Percentiles rank a stretch among this genome's conserved stretches.
Conservation (phyloP, 2,797 vertebrate species). For the Pangasius macronema region DNA sequence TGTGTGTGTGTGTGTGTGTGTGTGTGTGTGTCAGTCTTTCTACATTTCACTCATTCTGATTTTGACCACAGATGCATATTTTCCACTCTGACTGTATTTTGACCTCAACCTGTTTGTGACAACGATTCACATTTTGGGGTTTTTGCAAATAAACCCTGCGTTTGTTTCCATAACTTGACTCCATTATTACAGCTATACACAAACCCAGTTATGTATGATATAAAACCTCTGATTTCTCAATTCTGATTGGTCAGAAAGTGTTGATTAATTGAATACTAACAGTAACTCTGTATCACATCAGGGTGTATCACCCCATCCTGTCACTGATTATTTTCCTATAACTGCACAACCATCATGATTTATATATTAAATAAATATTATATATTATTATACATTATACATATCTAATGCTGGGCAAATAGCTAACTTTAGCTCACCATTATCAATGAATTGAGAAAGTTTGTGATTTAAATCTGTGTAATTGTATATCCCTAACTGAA, state of each 20-base stretch:
- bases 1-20: too few relatives aligned
- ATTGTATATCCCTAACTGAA: not conserved
- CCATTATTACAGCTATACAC: too few relatives aligned
- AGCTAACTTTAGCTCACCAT: not conserved
- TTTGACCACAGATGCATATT: too few relatives aligned
- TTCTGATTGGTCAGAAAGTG: not conserved
- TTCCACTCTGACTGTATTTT: too few relatives aligned
- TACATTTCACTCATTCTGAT: not conserved
- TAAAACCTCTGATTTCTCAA: not conserved
- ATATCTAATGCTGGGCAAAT: not conserved
- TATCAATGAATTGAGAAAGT: not conserved
- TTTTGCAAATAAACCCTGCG: too few relatives aligned
- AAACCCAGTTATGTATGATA: not conserved
- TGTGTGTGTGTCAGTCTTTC: not conserved
- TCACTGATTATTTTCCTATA: not conserved
- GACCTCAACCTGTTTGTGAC: too few relatives aligned
- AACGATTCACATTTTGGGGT: too few relatives aligned
- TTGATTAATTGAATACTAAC: not conserved
- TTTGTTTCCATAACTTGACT: too few relatives aligned
- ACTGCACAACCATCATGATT: not conserved
- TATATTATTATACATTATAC: not conserved
- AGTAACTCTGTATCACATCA: too few relatives aligned
- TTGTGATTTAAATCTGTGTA: not conserved
- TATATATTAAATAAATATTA: not conserved
- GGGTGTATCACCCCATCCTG: not conserved